Base-by-base conservation (phyloP, 2,888 invertebrate species). In the Marasmarcha lunaedactyla region DNA sequence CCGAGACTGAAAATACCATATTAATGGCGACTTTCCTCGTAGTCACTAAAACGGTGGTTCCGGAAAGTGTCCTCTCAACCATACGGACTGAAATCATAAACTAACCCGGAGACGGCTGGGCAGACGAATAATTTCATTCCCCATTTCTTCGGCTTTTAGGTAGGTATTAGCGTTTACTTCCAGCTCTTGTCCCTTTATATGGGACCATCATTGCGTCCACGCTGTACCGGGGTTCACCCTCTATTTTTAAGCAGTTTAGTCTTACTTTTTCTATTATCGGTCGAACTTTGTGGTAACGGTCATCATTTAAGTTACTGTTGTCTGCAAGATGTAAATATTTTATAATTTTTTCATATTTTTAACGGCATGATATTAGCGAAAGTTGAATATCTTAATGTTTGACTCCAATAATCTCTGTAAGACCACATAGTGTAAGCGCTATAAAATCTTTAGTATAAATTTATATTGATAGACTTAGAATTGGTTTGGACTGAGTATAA, bases 141-240 rank as follows among this genome's bases (percentile, higher is more conserved):
- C 60, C 58, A 59, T 45, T 59, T 59, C 7, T 48, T 48, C 11
- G 61, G 60, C 41, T 62, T 64, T 54, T 56, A 45, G 50, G 52
- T 35, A 59, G 48, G 38, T 59, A 65, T 38, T 63, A 61, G 11
- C 45, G 46, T 11, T 57, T 40, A 13, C 40, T 51, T 3, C 59
- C 63, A 11, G 62, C 59, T 45, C 51, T 55, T 11, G 37, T 51
- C 1, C 60, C 58, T 46, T 62, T 62, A 39, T 61, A 59, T 1
- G 55, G 48, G 7, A 64, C 46, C 55, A 62, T 62, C 57, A 60
- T 59, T 67, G n/a, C 60, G 44, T 62, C 62, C 6, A 55, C 46
- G 27, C 46, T 51, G 37, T 45, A 58, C 12, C 45, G 41, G n/a
- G 36, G 48, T 47, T 56, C 55, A 35, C 52, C 47, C 42, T 53